Conservation (phyloP, 2,888 invertebrate species). For the Ochlodes sylvanus region DNA sequence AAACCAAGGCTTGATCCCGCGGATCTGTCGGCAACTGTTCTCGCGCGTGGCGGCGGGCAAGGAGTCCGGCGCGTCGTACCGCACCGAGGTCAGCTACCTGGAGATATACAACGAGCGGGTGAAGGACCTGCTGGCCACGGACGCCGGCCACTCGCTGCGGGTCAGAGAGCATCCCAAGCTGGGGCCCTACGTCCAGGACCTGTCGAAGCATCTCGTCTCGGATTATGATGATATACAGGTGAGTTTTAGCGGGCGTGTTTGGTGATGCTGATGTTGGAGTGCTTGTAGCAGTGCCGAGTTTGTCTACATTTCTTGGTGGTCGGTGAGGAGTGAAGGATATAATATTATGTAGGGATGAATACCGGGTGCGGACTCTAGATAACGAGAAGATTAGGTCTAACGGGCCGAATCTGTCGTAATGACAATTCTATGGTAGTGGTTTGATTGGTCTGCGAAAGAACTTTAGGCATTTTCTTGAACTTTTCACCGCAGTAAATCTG, state of each 20-base stretch:
- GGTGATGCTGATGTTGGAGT: not conserved
- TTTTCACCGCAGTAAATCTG: no score
- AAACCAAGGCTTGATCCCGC: slow-evolving; percentile 92
- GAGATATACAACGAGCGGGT: slow-evolving; percentile 95
- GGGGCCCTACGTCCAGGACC: slow-evolving; percentile 94
- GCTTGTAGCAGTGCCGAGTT: no score
- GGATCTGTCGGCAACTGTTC: slow-evolving; percentile 94
- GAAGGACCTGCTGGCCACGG: slow-evolving; percentile 87
- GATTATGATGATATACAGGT: slow-evolving; percentile 95
- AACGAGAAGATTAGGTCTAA: no score
- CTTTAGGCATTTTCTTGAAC: no score
- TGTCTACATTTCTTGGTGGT: no score
- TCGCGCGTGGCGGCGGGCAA: slow-evolving; percentile 92
- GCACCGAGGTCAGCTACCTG: slow-evolving; percentile 93
- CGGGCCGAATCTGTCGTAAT: no score
- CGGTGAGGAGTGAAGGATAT: no score
- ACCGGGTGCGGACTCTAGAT: no score
- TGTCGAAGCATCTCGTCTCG: slow-evolving; percentile 93
- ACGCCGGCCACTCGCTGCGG: slow-evolving; percentile 88
- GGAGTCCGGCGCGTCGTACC: slow-evolving; percentile 92
- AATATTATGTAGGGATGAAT: no score
- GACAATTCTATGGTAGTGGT: no score
- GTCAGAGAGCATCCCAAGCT: slow-evolving; percentile 92
- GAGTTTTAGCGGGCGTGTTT: slow-evolving; percentile 44
- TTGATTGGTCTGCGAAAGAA: no score